These are phyloP conservation scores for Carollia perspicillata DNA, from an alignment of 2,113 vertebrate species.

Conservation along the genomic window DNA sequence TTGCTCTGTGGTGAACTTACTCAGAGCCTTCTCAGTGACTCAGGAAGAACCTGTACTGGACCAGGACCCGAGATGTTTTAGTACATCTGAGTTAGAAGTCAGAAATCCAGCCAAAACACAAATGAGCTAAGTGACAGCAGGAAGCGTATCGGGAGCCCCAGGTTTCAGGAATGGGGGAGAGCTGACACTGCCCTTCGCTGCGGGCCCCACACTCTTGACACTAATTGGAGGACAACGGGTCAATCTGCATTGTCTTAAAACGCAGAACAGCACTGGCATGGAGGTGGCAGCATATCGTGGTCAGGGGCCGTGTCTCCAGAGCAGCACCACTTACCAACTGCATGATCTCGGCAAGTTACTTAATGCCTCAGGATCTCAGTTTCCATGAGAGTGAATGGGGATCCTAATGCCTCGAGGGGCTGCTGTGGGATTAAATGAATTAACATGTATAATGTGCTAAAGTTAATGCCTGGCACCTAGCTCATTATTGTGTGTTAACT, in stretches of 20 bases:
- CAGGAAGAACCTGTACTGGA: conserved; percentile 71
- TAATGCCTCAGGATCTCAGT: not conserved
- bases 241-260: not conserved
- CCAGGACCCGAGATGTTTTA: conserved; percentile 63
- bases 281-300: not conserved
- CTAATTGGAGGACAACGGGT: not conserved
- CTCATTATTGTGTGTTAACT: not conserved
- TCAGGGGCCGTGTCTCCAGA: not conserved
- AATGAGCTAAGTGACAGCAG: conserved; percentile 32
- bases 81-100: conserved; percentile 68
- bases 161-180: not conserved
- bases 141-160: conserved; percentile 17
- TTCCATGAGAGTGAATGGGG: not conserved
- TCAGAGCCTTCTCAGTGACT: conserved; percentile 72
- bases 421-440: not conserved
- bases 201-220: not conserved
- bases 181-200: not conserved
- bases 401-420: not conserved
- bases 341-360: not conserved
- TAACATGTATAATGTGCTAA: not conserved
- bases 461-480: not conserved
- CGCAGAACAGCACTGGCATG: not conserved
- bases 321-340: not conserved
- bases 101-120: conserved; percentile 69
- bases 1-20: conserved; percentile 65